These are phyloP conservation scores for Oegoconia quadripuncta DNA, from an alignment of 2,888 invertebrate species.

Conservation along the genomic window DNA sequence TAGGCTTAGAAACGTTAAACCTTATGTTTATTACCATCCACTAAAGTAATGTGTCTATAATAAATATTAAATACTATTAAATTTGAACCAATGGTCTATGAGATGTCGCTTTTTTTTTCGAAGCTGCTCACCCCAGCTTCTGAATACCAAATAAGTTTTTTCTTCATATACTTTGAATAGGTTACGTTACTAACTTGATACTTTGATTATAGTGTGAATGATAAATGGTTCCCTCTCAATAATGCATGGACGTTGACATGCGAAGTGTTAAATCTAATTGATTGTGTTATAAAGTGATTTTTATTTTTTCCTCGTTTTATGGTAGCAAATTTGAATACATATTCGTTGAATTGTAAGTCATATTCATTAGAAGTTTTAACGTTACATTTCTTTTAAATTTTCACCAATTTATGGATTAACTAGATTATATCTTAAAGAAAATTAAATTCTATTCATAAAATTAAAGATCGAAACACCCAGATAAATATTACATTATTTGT, in stretches of 20 bases:
- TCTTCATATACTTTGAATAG: slow-evolving; percentile 35
- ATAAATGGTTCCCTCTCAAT: slow-evolving; percentile 38
- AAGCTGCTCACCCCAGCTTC: slow-evolving; percentile 26
- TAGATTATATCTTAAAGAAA: too few relatives aligned
- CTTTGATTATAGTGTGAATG: slow-evolving; percentile 40
- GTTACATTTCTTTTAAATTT: too few relatives aligned
- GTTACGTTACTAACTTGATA: slow-evolving; percentile 34
- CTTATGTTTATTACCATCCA: too few relatives aligned
- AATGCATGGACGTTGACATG: slow-evolving; percentile 41
- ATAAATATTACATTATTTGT: slow-evolving; percentile 47
- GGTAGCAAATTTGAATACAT: slow-evolving; percentile 12
- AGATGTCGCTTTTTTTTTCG: too few relatives aligned
- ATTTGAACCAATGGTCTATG: too few relatives aligned
- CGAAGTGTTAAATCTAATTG: slow-evolving; percentile 53
- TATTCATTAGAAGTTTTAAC: too few relatives aligned
- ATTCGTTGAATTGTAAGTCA: too few relatives aligned
- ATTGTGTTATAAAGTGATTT: slow-evolving; percentile 43
- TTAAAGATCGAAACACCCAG: slow-evolving; percentile 29
- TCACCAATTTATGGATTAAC: too few relatives aligned
- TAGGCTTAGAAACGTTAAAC: too few relatives aligned
- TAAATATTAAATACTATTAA: too few relatives aligned
- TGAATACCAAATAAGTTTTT: slow-evolving; percentile 41
- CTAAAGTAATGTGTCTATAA: too few relatives aligned
- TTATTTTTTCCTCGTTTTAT: slow-evolving; percentile 20
- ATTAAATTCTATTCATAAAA: slow-evolving; percentile 15